Evolutionary conservation across 2,797 vertebrate genomes (phyloP), one percentile per base, ranked within the genome.

Genomic region (Mionectes olivaceus): DNA sequence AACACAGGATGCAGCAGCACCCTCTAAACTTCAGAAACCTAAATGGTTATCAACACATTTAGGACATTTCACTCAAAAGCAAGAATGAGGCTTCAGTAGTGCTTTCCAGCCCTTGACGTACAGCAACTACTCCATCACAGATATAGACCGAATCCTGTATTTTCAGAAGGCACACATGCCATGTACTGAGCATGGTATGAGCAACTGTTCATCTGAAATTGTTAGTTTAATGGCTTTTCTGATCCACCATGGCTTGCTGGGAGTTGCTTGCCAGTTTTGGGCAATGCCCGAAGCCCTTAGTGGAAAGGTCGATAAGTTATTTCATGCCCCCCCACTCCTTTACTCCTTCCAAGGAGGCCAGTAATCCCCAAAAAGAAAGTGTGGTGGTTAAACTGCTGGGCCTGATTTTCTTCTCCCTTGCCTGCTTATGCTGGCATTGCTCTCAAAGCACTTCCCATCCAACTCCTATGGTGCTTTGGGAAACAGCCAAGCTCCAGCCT

Each of bases 111-210:
- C 90, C 50, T 95, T 83, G 89, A 52, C 14, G 47, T 16, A 8
- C 77, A 77, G 33, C 67, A 83, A 39, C 88, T 92, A 88, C 21
- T 91, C 89, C 97, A 95, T 98, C 83, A 67, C 98, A 98, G 97
- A 97, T 96, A 97, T 94, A 98, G 97, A 98, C 85, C 73, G 81
- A 98, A 95, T 94, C 96, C 93, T 97, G 22, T 97, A 97, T 98
- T 98, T 98, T 98, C 97, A n/a, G 90, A 96, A 97, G 74, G 93
- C 95, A 85, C 78, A 68, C 89, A 30, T 97, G 85, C 83, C 94
- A 69, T 94, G 83, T 93, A 61, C 89, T 87, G 47, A 96, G 92
- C 96, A 88, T 96, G 94, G 79, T 92, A 74, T 83, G 91, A 94
- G 69, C 90, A 83, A 82, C 57, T 56, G 44, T 88, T 81, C 74